These are phyloP conservation scores for Meleagris gallopavo DNA, from an alignment of 2,113 vertebrate genomes.

Conservation along the genomic window DNA sequence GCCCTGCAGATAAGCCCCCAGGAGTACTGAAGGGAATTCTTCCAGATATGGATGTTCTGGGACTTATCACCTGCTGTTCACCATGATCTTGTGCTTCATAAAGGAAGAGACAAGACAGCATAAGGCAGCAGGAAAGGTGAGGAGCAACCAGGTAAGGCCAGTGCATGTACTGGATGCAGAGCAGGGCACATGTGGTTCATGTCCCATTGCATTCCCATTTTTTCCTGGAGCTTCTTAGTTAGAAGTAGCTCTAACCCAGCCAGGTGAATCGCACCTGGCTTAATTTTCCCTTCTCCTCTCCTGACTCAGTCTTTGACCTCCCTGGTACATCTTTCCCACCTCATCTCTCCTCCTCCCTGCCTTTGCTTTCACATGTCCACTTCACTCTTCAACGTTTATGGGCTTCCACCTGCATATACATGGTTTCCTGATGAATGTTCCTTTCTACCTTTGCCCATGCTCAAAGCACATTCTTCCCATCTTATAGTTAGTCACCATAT, in stretches of 20 bases:
- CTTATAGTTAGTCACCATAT: not conserved
- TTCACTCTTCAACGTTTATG: not conserved
- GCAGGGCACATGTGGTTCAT: not conserved
- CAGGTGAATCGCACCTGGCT: not conserved
- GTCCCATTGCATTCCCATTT: not conserved
- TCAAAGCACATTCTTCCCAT: not conserved
- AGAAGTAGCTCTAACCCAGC: not conserved
- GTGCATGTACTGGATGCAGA: not conserved
- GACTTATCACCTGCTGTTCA: not conserved
- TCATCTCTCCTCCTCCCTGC: not conserved
- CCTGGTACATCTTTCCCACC: not conserved
- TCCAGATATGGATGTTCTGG: not conserved
- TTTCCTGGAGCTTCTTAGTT: not conserved
- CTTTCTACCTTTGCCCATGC: not conserved
- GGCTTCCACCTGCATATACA: not conserved
- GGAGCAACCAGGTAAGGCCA: not conserved
- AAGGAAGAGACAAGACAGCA: not conserved
- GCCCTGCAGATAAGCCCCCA: not conserved
- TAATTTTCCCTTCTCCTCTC: not conserved
- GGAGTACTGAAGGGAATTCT: not conserved
- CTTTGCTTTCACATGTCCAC: not conserved
- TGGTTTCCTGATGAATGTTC: not conserved
- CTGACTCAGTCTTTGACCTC: not conserved
- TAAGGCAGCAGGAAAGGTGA: not conserved
- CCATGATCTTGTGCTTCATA: fast-evolving